Percentiles rank a stretch among this genome's conserved stretches.
Conservation (phyloP, 2,113 vertebrate genomes). For the Cynoglossus semilaevis region DNA sequence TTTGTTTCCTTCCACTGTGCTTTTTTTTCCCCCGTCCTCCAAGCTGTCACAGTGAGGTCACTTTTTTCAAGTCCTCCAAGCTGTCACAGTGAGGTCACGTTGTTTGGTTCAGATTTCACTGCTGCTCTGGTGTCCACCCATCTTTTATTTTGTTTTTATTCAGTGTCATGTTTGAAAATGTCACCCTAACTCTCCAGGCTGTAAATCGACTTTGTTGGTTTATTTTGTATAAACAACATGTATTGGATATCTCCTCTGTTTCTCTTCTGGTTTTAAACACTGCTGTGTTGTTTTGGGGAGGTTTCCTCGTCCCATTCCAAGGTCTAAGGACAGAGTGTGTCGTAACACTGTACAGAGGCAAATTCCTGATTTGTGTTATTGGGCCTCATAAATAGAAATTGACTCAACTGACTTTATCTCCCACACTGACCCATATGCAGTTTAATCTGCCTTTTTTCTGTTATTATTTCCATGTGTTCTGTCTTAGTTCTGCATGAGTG, state of each 20-base stretch:
- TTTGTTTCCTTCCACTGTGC: neutral
- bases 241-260: neutral
- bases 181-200: neutral
- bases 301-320: neutral
- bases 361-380: neutral
- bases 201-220: neutral
- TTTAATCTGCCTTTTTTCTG: neutral
- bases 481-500: constrained; percentile 11
- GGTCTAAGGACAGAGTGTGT: neutral
- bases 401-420: neutral
- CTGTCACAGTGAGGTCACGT: neutral
- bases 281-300: neutral
- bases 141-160: neutral
- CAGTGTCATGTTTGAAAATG: neutral
- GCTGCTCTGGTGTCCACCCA: neutral
- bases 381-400: neutral
- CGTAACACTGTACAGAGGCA: constrained; percentile 1
- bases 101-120: neutral
- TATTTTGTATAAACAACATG: neutral
- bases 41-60: neutral
- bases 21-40: too few species aligned
- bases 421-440: neutral
- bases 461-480: constrained; percentile 14
- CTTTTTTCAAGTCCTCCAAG: neutral
- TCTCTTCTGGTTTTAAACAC: neutral